Evolutionary conservation across 2,888 invertebrate genomes (phyloP).

Genomic region (Harpalus rubripes): DNA sequence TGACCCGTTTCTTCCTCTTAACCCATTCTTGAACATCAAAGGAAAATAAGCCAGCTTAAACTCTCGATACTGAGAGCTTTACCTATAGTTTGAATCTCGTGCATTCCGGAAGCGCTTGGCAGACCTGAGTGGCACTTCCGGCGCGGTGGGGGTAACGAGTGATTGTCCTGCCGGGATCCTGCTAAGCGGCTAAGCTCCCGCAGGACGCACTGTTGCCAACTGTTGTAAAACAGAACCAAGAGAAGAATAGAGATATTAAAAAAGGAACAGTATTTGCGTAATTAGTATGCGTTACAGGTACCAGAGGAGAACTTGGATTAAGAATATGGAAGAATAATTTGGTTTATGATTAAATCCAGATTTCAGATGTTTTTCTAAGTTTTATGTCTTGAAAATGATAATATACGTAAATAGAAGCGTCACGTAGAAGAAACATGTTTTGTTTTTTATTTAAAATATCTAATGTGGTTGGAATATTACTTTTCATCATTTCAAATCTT

Average conservation of each 20-base stretch:
- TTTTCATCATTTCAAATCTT: no score
- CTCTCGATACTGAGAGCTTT: background rate
- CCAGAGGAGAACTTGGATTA: background rate
- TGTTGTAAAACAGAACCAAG: conserved; percentile 27
- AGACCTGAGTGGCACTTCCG: background rate
- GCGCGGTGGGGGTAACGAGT: conserved; percentile 30
- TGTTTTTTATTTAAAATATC: no score
- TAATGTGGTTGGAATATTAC: no score
- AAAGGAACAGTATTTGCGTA: background rate
- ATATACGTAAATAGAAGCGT: background rate
- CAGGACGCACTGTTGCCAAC: conserved; percentile 33
- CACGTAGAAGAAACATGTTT: no score
- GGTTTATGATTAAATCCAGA: background rate
- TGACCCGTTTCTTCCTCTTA: no score
- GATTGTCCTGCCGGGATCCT: conserved; percentile 31
- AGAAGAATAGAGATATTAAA: conserved; percentile 4
- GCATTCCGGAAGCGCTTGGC: background rate
- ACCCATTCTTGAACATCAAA: background rate
- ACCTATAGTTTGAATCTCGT: no score
- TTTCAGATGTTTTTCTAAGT: background rate
- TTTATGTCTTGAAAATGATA: background rate
- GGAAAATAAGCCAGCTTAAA: background rate
- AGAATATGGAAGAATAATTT: background rate
- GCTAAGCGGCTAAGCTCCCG: conserved; percentile 19
- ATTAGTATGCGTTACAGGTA: conserved; percentile 3